Conservation (phyloP, 1,140 invertebrate genomes). For the Formica selysi region DNA sequence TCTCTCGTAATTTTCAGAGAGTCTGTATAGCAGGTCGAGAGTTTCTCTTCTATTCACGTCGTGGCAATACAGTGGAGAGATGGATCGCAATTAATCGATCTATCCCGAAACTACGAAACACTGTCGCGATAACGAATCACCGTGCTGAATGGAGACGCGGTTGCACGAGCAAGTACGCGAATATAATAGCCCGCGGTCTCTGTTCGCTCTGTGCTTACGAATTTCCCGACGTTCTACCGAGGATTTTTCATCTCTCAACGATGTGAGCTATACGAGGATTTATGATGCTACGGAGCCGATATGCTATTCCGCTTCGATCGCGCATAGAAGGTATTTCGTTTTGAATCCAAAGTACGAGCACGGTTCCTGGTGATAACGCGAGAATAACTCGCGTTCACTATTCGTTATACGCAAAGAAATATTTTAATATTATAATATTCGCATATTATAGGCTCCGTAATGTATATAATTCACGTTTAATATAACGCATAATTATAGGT, state of each 20-base stretch:
- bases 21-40: slow-evolving; percentile 53
- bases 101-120: slow-evolving; percentile 66
- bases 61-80: slow-evolving; percentile 56
- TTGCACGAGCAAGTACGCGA: slow-evolving; percentile 56
- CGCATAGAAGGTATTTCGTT: slow-evolving; percentile 31
- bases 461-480: neutral
- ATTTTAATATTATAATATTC: neutral
- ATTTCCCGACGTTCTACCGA: slow-evolving; percentile 23
- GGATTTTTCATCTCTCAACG: slow-evolving; percentile 56
- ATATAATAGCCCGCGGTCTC: slow-evolving; percentile 56
- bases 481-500: neutral
- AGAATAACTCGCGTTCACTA: slow-evolving; percentile 16
- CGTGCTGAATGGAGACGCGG: slow-evolving; percentile 63
- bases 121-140: slow-evolving; percentile 74
- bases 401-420: neutral
- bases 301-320: slow-evolving; percentile 52
- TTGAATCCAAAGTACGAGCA: slow-evolving; percentile 45
- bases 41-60: slow-evolving; percentile 65
- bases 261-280: slow-evolving; percentile 48
- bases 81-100: slow-evolving; percentile 79
- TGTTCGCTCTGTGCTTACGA: slow-evolving; percentile 47
- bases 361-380: slow-evolving; percentile 36
- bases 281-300: slow-evolving; percentile 41
- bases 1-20: slow-evolving; percentile 66
- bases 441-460: neutral